Base-by-base conservation (phyloP, 2,797 vertebrate species). In the Octomys mimax region DNA sequence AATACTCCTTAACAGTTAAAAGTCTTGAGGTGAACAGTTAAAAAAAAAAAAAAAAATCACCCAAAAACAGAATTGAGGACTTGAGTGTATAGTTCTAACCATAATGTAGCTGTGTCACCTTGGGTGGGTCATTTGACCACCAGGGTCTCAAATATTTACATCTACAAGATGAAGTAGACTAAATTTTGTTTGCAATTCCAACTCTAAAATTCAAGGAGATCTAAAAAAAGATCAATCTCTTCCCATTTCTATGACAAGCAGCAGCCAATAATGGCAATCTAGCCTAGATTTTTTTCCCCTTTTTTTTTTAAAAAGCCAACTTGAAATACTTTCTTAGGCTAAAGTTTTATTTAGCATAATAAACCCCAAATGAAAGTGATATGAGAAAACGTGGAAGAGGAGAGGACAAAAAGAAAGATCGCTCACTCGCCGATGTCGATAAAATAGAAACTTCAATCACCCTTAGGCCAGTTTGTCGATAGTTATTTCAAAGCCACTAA, bases 371-470 rank as follows among this genome's bases (percentile, higher is more conserved):
- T 66, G 49, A 80, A 83, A 84, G 86, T 2, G 68, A 87, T 22
- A 66, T 22, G 7, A 54, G 12, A 91, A 91, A 89, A 91, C 18
- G 26, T 21, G 9, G 7, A 4, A 1, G 3, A 6, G 3, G 2
- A 42, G 21, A 28, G 14, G 36, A 83, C 12, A 36, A 42, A 54
- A 54, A 21, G 31, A 62, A 39, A 77, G 18, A 81, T 16, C 62
- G 82, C 83, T 46, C 94, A 49, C 89, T 93, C 66, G 79, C 73
- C 61, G 64, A 82, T 7, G 28, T 52, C 19, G 42, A 77, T 92
- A 95, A 97, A 93, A 96, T 39, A 96, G 90, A 92, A 90, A 95
- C 83, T 79, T 87, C 75, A 86, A 95, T 96, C 80, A 86, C 80
- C 83, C 84, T 70, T 31, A 66, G 95, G 84, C 68, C 81, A 73